Evolutionary conservation across 2,888 invertebrate species (phyloP), one percentile per base, ranked within the genome.

Genomic region (Biston betularia): DNA sequence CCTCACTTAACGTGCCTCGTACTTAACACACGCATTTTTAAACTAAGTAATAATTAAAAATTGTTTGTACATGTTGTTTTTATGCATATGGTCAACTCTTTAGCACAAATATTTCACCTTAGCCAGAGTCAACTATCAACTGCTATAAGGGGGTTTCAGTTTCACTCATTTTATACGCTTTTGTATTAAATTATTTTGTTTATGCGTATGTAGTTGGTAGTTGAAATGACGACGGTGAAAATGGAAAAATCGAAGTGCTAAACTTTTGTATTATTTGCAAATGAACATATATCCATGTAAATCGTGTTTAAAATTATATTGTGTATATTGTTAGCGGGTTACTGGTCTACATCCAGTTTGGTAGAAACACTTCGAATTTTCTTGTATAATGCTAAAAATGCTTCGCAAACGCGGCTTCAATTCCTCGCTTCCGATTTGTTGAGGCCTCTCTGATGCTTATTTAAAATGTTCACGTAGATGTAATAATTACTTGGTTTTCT

Each of bases 391-490:
- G 91, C 90, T 91, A 89, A 84, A 85, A 90, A 88, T 86, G 92
- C 93, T 92, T 92, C 88, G 89, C 91, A 89, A 84, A 86, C 83
- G 89, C 92, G 92, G 90, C 92, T 90, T 89, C 89, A 85, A 86
- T 85, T 86, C 91, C 92, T 89, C 87, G 93, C 93, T 93, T 92
- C 76, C 85, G 86, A 89, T 87, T 88, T 83, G 88, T 91, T 82
- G 89, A 92, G 89, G 88, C 90, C 91, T 89, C 87, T 91, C 91
- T 87, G 91, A 90, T 81, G 93, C 93, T 93, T 92, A 85, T 86
- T 87, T 82, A 83, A 86, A 90, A 86, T 91, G 89, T 89, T 92
- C 93, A 93, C 92, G 92, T 92, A 93, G 93, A 85, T 83, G 87
- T 92, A 91, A 89, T 89, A 88, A 89, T 85, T 80, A 89, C 88